These are phyloP conservation scores for Notoglanidium macrostoma DNA, from an alignment of 2,797 vertebrate genomes.

Conservation along the genomic window DNA sequence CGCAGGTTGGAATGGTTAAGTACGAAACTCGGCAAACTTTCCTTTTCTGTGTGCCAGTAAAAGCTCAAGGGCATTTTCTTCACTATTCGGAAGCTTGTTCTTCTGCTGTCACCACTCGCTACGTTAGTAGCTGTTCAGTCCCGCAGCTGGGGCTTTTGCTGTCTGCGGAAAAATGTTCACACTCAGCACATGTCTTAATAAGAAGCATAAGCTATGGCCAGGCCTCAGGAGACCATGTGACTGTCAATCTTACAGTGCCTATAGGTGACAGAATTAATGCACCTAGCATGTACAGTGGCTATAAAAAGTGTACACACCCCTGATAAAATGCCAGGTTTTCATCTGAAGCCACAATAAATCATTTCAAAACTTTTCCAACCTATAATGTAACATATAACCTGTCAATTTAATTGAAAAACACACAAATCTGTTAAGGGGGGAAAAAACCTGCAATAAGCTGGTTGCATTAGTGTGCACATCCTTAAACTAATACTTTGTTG, in stretches of 20 bases:
- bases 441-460: too few relatives aligned
- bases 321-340: too few relatives aligned
- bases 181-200: slow-evolving; percentile 66
- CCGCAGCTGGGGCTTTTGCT: slow-evolving; percentile 28
- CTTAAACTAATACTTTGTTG: too few relatives aligned
- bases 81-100: slow-evolving; percentile 37
- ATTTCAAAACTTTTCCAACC: too few relatives aligned
- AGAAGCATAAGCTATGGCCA: slow-evolving; percentile 60
- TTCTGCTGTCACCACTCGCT: slow-evolving; percentile 30
- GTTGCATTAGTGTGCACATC: too few relatives aligned
- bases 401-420: too few relatives aligned
- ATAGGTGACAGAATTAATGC: neutral
- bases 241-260: slow-evolving; percentile 33
- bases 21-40: slow-evolving; percentile 10
- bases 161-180: slow-evolving; percentile 59
- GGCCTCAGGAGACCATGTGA: slow-evolving; percentile 40
- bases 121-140: slow-evolving; percentile 44
- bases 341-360: too few relatives aligned
- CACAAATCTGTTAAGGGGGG: too few relatives aligned
- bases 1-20: neutral
- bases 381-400: too few relatives aligned
- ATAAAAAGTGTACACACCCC: too few relatives aligned
- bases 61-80: slow-evolving; percentile 15
- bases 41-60: slow-evolving; percentile 47
- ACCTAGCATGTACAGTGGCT: neutral